Evolutionary conservation across 2,113 vertebrate species (phyloP).

Genomic region (Lophochroa leadbeateri): DNA sequence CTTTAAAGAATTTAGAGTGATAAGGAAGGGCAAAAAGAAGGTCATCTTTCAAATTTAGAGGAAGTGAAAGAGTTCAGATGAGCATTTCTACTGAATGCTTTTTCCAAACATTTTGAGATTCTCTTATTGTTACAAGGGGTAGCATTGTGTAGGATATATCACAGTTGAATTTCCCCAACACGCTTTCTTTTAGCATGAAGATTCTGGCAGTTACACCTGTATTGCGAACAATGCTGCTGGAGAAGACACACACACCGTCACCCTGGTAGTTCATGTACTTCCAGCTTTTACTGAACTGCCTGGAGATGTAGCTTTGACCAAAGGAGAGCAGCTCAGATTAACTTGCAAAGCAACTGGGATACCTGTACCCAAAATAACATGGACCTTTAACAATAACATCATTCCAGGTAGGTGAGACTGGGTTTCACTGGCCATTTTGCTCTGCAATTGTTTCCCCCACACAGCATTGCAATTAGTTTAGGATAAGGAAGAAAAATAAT

Average conservation of each 20-base stretch:
- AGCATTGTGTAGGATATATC: background rate
- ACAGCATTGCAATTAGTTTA: background rate
- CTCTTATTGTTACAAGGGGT: background rate
- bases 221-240: conserved; percentile 85
- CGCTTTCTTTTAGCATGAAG: conserved; percentile 78
- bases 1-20: background rate
- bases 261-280: conserved; percentile 82
- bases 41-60: background rate
- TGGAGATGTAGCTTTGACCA: conserved; percentile 87
- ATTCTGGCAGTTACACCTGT: conserved; percentile 90
- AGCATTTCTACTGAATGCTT: background rate
- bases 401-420: conserved; percentile 81
- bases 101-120: background rate
- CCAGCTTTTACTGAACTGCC: conserved; percentile 89
- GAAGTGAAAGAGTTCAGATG: background rate
- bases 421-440: background rate
- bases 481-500: background rate
- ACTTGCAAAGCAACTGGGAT: conserved; percentile 84
- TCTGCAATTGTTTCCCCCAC: background rate
- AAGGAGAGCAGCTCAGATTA: conserved; percentile 87
- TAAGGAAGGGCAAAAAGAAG: background rate
- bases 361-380: conserved; percentile 87
- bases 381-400: conserved; percentile 94
- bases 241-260: conserved; percentile 78
- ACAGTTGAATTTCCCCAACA: background rate